Percentiles rank a stretch among this genome's conserved stretches.
Conservation (phyloP, 2,888 invertebrate genomes). For the Dryomyza anilis region DNA sequence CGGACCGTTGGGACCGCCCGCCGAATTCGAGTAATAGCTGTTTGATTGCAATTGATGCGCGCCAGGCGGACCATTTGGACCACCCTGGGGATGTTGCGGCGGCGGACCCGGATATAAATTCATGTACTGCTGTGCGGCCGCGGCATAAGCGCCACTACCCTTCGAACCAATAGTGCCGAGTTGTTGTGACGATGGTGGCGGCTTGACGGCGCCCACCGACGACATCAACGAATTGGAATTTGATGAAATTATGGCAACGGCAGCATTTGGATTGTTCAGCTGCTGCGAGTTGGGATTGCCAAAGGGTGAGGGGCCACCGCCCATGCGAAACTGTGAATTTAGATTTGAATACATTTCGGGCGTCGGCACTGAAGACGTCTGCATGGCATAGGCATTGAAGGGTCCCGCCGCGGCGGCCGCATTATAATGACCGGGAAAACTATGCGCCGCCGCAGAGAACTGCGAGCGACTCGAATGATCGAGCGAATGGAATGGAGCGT, state of each 20-base stretch:
- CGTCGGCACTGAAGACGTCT: constrained; percentile 65
- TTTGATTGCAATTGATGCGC: constrained; percentile 59
- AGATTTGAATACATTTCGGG: constrained; percentile 75
- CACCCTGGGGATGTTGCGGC: constrained; percentile 57
- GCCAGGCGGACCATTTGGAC: constrained; percentile 46
- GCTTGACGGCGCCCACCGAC: constrained; percentile 81
- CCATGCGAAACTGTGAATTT: constrained; percentile 68
- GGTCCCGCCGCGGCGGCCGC: constrained; percentile 65
- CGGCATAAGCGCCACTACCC: constrained; percentile 48
- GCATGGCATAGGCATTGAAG: constrained; percentile 70
- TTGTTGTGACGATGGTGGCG: constrained; percentile 77
- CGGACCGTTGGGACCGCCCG: constrained; percentile 58
- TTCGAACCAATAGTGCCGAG: constrained; percentile 80
- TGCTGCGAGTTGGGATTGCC: constrained; percentile 71
- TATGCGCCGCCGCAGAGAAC: constrained; percentile 68
- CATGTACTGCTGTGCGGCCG: constrained; percentile 59
- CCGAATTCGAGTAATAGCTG: constrained; percentile 61
- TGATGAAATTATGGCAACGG: constrained; percentile 79
- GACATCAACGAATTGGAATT: constrained; percentile 89
- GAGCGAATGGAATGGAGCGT: constrained; percentile 79
- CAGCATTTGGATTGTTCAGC: constrained; percentile 80
- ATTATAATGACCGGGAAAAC: constrained; percentile 67
- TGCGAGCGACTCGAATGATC: constrained; percentile 75
- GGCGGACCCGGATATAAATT: constrained; percentile 55
- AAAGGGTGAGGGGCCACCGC: constrained; percentile 67